Evolutionary conservation across 1,140 invertebrate genomes (phyloP), one percentile per base, ranked within the genome.

Genomic region (Rhagoletis zephyria): DNA sequence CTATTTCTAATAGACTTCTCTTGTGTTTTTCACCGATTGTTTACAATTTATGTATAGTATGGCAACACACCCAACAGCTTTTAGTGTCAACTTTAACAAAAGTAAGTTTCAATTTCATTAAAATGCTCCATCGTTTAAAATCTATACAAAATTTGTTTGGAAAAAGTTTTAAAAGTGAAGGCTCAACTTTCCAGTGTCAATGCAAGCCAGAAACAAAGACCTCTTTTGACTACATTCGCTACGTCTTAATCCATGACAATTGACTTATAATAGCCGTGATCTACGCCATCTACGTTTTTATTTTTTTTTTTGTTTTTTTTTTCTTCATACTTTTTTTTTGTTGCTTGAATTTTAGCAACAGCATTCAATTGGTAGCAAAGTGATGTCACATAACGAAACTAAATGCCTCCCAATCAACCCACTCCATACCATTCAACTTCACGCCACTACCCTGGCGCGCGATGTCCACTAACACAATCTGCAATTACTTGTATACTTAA

Each of bases 81-180:
- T 30, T 30, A 30, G 30, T 30, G 30, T 30, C 30, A 30, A 30
- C 30, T 30, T 30, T 30, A 56, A 56, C 10, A 56, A 7, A 56
- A 56, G 51, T 56, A 7, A 5, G 10, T 56, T 56, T 2, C 51
- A 5, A 56, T 56, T 56, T 56, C 10, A 56, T 56, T 56, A 56
- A 56, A 56, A 56, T 56, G 51, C 5, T 56, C 10, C 51, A 56
- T 45, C 4, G 42, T 70, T 45, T 70, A 19, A 42, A 74, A 74
- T 16, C 16, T 63, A 4, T 14, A 16, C 16, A 48, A 74, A 74
- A 48, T 40, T 42, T 56, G 1, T 14, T 40, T 74, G 45, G 42
- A 42, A 74, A 74, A 12, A 74, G 40, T 74, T 74, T 74, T 4
- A n/a, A 81, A 81, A 81, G 74, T 81, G 74, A 81, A 56, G 45